phyloP scores from a whole-genome alignment of 2,113 vertebrate species.

The Lates calcarifer region DNA sequence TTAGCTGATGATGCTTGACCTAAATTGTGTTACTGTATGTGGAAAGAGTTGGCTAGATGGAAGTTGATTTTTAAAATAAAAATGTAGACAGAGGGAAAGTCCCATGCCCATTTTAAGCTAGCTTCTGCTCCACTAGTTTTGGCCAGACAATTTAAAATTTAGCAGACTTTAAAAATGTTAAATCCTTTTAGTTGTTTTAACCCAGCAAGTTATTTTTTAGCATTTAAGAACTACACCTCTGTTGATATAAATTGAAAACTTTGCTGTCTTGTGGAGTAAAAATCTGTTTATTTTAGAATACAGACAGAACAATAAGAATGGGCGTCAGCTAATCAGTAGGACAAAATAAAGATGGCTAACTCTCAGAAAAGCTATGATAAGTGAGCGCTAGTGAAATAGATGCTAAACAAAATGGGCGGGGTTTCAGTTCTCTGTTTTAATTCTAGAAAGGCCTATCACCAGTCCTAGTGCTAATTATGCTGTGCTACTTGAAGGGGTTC shows the following conservation, averaged over 20 bases:
- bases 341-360: not conserved
- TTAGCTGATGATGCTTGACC: conserved; percentile 13
- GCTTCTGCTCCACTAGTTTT: not conserved
- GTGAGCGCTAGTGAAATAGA: not conserved
- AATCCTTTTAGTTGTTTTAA: too few species aligned
- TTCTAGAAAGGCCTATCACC: conserved; percentile 24
- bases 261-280: too few species aligned
- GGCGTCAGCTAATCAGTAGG: not conserved
- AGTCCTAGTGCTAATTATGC: conserved; percentile 36
- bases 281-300: not conserved
- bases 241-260: too few species aligned
- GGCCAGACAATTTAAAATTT: not conserved
- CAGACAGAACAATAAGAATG: not conserved
- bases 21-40: conserved; percentile 63
- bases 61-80: conserved; percentile 52
- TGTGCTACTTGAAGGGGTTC: conserved; percentile 85
- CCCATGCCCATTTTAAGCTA: not conserved
- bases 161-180: not conserved
- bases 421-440: conserved; percentile 20
- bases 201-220: too few species aligned
- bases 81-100: not conserved
- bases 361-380: not conserved
- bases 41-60: conserved; percentile 46
- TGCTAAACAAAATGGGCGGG: conserved; percentile 20
- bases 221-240: not conserved